A percentile compares a stretch with the other conserved stretches of the same genome.
These are phyloP conservation scores for Autographa gamma DNA, from an alignment of 2,888 invertebrate genomes.

Conservation along the genomic window DNA sequence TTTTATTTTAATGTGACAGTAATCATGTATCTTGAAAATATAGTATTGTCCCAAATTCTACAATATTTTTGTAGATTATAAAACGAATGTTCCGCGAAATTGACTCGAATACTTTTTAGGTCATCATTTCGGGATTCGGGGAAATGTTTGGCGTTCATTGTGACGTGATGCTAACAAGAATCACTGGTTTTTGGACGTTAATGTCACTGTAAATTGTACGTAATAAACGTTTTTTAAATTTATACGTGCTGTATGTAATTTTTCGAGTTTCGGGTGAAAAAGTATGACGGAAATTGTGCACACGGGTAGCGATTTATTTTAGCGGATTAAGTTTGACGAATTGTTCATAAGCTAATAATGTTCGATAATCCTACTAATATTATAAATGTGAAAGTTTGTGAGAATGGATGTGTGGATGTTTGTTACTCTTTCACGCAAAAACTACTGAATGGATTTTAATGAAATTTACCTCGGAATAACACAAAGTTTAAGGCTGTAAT, in stretches of 20 bases:
- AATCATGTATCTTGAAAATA: conserved; percentile 23
- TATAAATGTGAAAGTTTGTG: too few relatives aligned
- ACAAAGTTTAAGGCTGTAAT: too few relatives aligned
- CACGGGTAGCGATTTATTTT: conserved; percentile 4
- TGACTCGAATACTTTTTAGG: conserved; percentile 39
- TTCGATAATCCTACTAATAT: too few relatives aligned
- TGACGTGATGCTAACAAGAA: conserved; percentile 47
- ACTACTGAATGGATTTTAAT: too few relatives aligned
- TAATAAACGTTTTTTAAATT: conserved; percentile 36
- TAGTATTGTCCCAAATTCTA: conserved; percentile 24
- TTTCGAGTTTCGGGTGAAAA: conserved; percentile 16
- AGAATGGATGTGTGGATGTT: too few relatives aligned
- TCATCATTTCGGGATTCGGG: conserved; percentile 49
- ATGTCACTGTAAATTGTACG: conserved; percentile 20
- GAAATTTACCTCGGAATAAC: too few relatives aligned
- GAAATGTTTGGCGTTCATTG: conserved; percentile 28
- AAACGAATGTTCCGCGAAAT: conserved; percentile 41
- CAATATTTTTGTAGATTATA: conserved; percentile 26
- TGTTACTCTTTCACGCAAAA: too few relatives aligned
- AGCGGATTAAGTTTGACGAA: conserved; percentile 3
- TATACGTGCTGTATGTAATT: conserved; percentile 21
- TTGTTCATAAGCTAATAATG: neutral
- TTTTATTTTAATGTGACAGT: conserved; percentile 25
- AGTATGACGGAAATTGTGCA: conserved; percentile 15
- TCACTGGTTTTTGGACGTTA: conserved; percentile 21